phyloP scores from a whole-genome alignment of 2,797 vertebrate genomes.

The Gila robusta region DNA sequence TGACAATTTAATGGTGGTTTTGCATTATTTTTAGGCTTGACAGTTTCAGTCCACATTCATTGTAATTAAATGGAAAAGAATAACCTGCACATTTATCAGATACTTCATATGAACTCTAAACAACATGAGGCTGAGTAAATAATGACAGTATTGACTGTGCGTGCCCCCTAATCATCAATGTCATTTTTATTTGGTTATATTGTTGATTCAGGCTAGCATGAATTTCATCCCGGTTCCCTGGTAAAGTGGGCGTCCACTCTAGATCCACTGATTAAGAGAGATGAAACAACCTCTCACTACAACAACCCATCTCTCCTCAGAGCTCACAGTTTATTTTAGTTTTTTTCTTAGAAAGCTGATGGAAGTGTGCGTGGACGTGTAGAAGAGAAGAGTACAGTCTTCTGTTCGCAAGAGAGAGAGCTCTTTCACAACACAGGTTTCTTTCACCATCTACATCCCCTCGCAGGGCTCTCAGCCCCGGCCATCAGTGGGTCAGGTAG shows the following conservation, averaged over 20 bases:
- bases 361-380: neutral
- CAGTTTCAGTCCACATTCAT: neutral
- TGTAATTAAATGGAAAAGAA: neutral
- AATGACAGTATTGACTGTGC: neutral
- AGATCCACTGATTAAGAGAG: neutral
- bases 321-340: neutral
- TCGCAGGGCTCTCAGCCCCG: neutral
- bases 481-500: slow-evolving; percentile 37
- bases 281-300: neutral
- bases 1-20: neutral
- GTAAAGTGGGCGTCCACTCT: neutral
- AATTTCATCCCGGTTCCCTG: neutral
- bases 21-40: neutral
- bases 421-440: slow-evolving; percentile 22
- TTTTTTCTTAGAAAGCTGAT: neutral
- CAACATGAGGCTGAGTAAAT: neutral
- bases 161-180: too few relatives aligned
- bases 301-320: neutral
- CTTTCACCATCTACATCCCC: slow-evolving; percentile 25
- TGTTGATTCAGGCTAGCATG: neutral
- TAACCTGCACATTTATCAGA: neutral
- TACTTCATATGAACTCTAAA: neutral
- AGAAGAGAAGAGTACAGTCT: slow-evolving; percentile 1
- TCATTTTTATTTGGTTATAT: neutral
- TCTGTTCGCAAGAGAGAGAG: neutral